Evolutionary conservation across 2,797 vertebrate genomes (phyloP).

Genomic region (Bucorvus abyssinicus): DNA sequence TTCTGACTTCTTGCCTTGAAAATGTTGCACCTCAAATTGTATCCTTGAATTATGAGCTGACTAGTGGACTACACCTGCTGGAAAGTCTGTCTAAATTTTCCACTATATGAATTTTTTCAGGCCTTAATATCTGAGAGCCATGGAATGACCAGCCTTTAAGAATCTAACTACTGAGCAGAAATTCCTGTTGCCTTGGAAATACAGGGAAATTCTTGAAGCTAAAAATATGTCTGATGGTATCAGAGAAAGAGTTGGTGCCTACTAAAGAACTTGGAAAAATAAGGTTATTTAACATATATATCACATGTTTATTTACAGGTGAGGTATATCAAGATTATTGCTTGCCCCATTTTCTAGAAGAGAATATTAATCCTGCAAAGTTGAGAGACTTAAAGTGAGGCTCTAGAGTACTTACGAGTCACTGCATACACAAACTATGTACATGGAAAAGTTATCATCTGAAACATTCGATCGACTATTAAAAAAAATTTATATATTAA

Average conservation of each 20-base stretch:
- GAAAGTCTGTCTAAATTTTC: slow-evolving; percentile 11
- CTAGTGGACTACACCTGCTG: background rate
- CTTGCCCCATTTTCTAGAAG: background rate
- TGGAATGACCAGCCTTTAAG: background rate
- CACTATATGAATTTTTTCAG: background rate
- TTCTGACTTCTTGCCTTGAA: slow-evolving; percentile 36
- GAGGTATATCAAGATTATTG: background rate
- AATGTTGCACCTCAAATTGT: background rate
- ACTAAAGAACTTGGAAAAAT: slow-evolving; percentile 1
- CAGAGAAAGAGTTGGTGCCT: background rate
- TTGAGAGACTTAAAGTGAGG: background rate
- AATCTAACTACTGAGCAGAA: background rate
- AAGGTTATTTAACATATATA: slow-evolving; percentile 28
- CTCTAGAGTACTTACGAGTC: background rate
- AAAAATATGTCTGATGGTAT: slow-evolving; percentile 27
- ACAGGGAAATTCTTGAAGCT: slow-evolving; percentile 15
- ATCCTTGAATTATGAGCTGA: background rate
- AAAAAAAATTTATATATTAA: background rate
- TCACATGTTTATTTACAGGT: background rate
- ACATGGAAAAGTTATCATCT: background rate
- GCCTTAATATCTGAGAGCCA: background rate
- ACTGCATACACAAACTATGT: background rate
- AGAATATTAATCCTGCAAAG: background rate
- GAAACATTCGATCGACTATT: background rate
- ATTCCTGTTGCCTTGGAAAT: slow-evolving; percentile 50